Evolutionary conservation across 2,888 invertebrate genomes (phyloP).

Genomic region (Drosophila anomelani): DNA sequence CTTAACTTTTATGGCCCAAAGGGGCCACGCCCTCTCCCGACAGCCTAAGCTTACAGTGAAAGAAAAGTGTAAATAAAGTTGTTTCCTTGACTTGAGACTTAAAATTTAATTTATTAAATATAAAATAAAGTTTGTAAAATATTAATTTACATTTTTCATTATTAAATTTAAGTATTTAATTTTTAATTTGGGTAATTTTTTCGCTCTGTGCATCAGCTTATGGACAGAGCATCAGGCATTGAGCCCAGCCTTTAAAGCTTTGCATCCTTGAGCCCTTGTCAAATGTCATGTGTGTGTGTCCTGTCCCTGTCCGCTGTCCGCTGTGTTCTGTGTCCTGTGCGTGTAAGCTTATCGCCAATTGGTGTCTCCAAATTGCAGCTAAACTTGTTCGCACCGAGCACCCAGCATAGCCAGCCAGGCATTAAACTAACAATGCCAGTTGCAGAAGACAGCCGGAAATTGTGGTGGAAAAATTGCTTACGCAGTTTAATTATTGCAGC

Average conservation of each 20-base stretch:
- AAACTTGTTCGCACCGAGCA: slow-evolving; percentile 30
- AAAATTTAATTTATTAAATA: neutral
- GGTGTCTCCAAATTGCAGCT: slow-evolving; percentile 39
- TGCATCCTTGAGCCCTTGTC: slow-evolving; percentile 69
- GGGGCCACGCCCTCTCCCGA: slow-evolving; percentile 11
- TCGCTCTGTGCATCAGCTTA: slow-evolving; percentile 11
- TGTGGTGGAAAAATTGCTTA: slow-evolving; percentile 1
- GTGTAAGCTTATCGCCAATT: slow-evolving; percentile 25
- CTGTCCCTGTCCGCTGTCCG: neutral
- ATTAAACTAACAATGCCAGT: slow-evolving; percentile 29
- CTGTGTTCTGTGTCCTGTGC: slow-evolving; percentile 9
- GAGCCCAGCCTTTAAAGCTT: slow-evolving; percentile 54
- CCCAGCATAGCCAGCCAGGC: slow-evolving; percentile 13
- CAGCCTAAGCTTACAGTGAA: neutral
- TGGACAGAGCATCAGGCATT: slow-evolving; percentile 16
- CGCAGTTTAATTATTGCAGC: slow-evolving; percentile 9
- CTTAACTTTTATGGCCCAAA: slow-evolving; percentile 68
- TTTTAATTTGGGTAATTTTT: neutral
- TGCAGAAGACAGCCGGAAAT: slow-evolving; percentile 11
- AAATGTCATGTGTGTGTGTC: slow-evolving; percentile 64
- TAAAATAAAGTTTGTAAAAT: neutral
- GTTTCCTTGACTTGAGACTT: too few relatives aligned
- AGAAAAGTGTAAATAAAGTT: neutral
- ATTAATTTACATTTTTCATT: too few relatives aligned
- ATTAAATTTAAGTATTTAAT: neutral